phyloP scores from a whole-genome alignment of 2,797 vertebrate genomes.

The Hemitrygon akajei region DNA sequence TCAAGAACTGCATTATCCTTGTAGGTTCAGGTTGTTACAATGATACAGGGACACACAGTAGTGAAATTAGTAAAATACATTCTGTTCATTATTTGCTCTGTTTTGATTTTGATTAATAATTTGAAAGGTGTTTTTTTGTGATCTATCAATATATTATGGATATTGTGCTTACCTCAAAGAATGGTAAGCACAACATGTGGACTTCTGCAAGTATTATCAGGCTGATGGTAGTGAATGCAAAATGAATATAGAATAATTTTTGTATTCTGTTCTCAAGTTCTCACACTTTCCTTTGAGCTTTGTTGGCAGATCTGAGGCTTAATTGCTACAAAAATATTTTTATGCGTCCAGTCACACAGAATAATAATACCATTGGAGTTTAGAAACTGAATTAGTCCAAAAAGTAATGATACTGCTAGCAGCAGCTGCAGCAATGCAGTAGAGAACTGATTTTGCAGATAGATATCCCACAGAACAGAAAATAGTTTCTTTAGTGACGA shows the following conservation, averaged over 20 bases:
- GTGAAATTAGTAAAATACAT: neutral
- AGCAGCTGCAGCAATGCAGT: conserved; percentile 1
- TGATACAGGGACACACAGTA: neutral
- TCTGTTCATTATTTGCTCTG: neutral
- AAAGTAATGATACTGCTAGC: neutral
- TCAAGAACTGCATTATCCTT: neutral
- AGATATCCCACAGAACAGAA: neutral
- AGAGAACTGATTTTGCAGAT: neutral
- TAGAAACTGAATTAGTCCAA: neutral
- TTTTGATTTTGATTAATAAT: neutral
- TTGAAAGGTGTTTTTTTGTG: neutral
- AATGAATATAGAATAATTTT: neutral
- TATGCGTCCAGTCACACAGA: neutral
- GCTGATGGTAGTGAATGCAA: neutral
- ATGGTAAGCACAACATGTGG: neutral
- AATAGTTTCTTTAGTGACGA: neutral
- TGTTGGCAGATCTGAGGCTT: neutral
- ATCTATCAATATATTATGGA: neutral
- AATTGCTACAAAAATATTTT: neutral
- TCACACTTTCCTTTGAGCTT: neutral
- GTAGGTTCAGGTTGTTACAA: neutral
- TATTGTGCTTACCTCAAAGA: neutral
- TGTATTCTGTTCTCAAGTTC: neutral
- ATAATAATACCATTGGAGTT: neutral
- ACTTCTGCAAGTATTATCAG: neutral